Conservation (phyloP, 2,113 vertebrate species). For the Cyanistes caeruleus region DNA sequence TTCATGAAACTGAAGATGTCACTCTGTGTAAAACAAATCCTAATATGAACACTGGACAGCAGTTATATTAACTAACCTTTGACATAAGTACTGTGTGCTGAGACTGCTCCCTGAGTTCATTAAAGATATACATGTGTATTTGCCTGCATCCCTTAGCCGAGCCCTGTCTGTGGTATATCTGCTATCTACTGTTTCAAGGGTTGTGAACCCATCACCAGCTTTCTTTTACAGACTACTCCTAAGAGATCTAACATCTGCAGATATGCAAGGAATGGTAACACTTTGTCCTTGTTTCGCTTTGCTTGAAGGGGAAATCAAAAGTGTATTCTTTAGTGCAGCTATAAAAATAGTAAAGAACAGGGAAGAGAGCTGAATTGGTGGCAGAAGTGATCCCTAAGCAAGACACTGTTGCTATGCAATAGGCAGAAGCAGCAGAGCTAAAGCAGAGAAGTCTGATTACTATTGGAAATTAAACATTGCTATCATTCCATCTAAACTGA, state of each 20-base stretch:
- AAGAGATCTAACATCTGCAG: slow-evolving; percentile 46
- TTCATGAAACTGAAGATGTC: neutral
- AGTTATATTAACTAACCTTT: slow-evolving; percentile 58
- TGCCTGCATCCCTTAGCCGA: slow-evolving; percentile 46
- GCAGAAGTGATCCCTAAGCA: neutral
- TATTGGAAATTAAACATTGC: neutral
- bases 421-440: neutral
- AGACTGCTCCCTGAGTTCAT: slow-evolving; percentile 22
- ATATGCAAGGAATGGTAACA: slow-evolving; percentile 57
- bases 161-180: slow-evolving; percentile 22
- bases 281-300: slow-evolving; percentile 63
- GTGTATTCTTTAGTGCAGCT: slow-evolving; percentile 73
- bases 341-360: slow-evolving; percentile 20
- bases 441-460: neutral
- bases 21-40: neutral
- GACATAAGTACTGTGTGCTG: slow-evolving; percentile 35
- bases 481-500: neutral
- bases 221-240: slow-evolving; percentile 69
- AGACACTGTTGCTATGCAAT: neutral
- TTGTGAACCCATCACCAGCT: slow-evolving; percentile 12
- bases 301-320: slow-evolving; percentile 67
- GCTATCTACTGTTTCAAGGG: slow-evolving; percentile 28
- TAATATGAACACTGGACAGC: neutral
- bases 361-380: neutral
- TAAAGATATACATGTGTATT: slow-evolving; percentile 57